Evolutionary conservation across 2,888 invertebrate species (phyloP).

Genomic region (Melanargia galathea): DNA sequence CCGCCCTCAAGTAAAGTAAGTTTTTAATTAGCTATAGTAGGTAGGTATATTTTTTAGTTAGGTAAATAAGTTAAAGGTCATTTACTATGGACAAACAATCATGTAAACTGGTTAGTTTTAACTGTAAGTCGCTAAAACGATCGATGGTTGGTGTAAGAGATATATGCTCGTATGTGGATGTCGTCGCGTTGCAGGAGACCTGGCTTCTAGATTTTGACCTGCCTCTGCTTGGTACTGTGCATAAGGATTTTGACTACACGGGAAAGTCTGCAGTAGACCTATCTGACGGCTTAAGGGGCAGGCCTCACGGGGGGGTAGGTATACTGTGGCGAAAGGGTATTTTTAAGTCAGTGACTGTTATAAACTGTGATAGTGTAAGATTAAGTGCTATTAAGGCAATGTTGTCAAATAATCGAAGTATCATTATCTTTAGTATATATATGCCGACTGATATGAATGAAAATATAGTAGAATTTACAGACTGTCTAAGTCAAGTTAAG

Average conservation of each 20-base stretch:
- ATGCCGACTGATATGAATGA: not conserved
- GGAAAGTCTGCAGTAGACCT: not conserved
- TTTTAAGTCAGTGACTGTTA: not conserved
- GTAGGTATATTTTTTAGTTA: too few species aligned
- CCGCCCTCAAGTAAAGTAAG: too few species aligned
- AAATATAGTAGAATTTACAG: slow-evolving; percentile 36
- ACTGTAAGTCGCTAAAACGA: not conserved
- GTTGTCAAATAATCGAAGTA: too few species aligned
- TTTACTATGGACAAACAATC: too few species aligned
- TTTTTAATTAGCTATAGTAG: too few species aligned
- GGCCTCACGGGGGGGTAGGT: not conserved
- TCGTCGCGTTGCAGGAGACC: too few species aligned
- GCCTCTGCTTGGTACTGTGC: not conserved
- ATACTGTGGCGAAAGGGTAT: not conserved
- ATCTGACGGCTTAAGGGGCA: not conserved
- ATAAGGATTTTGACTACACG: not conserved
- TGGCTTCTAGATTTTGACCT: too few species aligned
- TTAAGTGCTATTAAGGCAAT: too few species aligned
- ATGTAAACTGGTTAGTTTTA: too few species aligned
- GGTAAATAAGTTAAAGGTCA: too few species aligned
- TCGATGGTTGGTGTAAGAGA: not conserved
- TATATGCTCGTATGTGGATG: not conserved
- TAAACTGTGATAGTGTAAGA: too few species aligned
- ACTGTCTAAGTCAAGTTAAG: slow-evolving; percentile 24
- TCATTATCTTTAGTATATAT: too few species aligned